Percentiles rank a stretch among this genome's conserved stretches.
Evolutionary conservation across 2,113 vertebrate genomes (phyloP).

Genomic region (Sardina pilchardus): DNA sequence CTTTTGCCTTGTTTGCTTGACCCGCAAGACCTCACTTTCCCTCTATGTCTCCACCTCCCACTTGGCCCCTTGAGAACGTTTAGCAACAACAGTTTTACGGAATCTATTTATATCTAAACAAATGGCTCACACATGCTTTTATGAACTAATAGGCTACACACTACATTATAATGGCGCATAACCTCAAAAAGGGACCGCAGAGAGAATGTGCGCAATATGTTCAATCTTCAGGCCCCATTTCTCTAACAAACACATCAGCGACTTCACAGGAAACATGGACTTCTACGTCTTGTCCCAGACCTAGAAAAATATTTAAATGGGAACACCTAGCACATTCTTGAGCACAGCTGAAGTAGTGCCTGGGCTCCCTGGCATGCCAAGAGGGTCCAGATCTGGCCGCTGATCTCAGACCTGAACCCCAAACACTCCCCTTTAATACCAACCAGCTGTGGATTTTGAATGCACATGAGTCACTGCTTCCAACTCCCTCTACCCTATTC

Average conservation of each 20-base stretch:
- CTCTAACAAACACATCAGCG: conserved; percentile 40
- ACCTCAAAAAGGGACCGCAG: neutral
- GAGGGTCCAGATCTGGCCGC: conserved; percentile 1
- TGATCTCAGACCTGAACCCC: neutral
- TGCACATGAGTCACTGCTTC: conserved; percentile 15
- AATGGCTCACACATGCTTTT: conserved; percentile 6
- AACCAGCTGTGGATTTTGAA: conserved; percentile 61
- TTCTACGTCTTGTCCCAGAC: conserved; percentile 44
- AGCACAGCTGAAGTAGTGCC: conserved; percentile 21
- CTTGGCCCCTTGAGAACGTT: neutral
- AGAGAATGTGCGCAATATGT: neutral
- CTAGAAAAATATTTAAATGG: conserved; percentile 44
- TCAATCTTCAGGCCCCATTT: neutral
- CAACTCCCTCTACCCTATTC: conserved; percentile 20
- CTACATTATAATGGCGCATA: neutral
- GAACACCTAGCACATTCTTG: conserved; percentile 51
- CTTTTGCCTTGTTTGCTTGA: neutral
- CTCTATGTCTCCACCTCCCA: neutral
- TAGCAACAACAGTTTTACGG: neutral
- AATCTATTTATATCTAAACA: neutral
- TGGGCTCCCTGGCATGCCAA: conserved; percentile 16
- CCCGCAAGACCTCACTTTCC: neutral
- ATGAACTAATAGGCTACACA: neutral
- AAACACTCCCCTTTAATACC: conserved; percentile 55
- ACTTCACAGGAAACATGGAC: conserved; percentile 51